Evolutionary conservation across 2,888 invertebrate genomes (phyloP), one percentile per base, ranked within the genome.

Genomic region (Volucella zonaria): DNA sequence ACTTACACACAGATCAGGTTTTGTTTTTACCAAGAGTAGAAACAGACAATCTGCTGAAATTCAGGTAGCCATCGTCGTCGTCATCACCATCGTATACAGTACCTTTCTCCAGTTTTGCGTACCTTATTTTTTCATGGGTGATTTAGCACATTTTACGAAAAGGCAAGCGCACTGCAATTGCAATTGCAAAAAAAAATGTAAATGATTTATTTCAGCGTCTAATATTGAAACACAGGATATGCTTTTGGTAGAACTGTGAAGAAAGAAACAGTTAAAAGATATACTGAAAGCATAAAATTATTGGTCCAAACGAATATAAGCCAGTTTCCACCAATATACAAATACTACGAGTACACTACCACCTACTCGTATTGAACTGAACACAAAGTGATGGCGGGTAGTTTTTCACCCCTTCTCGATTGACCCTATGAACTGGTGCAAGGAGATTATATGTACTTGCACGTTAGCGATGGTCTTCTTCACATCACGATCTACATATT

Each of bases 101-200:
- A 82, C 83, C 83, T 83, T 83, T 83, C 83, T 80, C 83, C 80
- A 71, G 70, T 80, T 83, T 83, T 80, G 83, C 83, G 80, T 83
- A 75, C 70, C 83, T 80, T 83, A 80, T 73, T 73, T 85, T 85
- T 81, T 85, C 76, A 85, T 81, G 76, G 76, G 76, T 85, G 81
- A 85, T 81, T 85, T 77, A 85, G 81, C 85, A 85, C 85, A 85
- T 62, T 76, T 77, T 58, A 71, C 49, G 31, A 74, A 79, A 79
- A 70, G 14, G 18, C 56, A 64, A 38, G 31, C 31, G 31, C 31
- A 31, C 2, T 31, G 31, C 12, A 59, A 45, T 31, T 31, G 31
- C 12, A 59, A 45, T 38, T 47, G 49, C 18, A 67, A 18, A 49
- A 70, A 67, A 59, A 81, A 52, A 78, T 52, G 52, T 3, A 23